A percentile compares a stretch with the other conserved stretches of the same genome.
Conservation (phyloP, 2,113 vertebrate species). For the Mola mola region DNA sequence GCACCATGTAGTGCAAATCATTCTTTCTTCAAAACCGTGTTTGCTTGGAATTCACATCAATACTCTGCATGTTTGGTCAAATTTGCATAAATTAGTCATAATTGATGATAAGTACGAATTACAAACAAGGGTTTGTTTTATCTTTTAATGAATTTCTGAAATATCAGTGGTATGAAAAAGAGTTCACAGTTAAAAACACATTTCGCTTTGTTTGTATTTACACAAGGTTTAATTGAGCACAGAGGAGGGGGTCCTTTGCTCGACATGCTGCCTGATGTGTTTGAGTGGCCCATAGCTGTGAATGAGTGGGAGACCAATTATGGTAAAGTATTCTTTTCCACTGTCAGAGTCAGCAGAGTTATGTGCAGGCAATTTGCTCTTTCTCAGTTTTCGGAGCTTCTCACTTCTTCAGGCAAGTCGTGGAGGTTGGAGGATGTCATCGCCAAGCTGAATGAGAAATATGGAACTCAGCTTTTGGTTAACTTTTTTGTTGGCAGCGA, state of each 20-base stretch:
- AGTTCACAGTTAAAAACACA: neutral
- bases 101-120: neutral
- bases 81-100: constrained; percentile 4
- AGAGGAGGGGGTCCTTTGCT: constrained; percentile 88
- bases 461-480: constrained; percentile 89
- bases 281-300: constrained; percentile 91
- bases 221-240: constrained; percentile 86
- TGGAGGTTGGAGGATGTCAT: constrained; percentile 90
- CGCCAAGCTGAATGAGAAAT: constrained; percentile 88
- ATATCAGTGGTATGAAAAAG: constrained; percentile 2
- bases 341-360: neutral
- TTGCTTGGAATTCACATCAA: neutral
- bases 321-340: constrained; percentile 75
- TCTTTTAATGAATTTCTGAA: neutral
- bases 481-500: constrained; percentile 93
- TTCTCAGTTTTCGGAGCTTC: neutral
- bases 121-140: neutral
- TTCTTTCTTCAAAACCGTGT: constrained; percentile 4
- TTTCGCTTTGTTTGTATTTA: constrained; percentile 1
- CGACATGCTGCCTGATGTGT: constrained; percentile 81
- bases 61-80: neutral
- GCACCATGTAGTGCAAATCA: constrained; percentile 7
- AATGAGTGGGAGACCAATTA: constrained; percentile 85
- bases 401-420: constrained; percentile 72
- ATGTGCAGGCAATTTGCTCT: neutral